Evolutionary conservation across 2,797 vertebrate species (phyloP), one percentile per base, ranked within the genome.

Genomic region (Tolypeutes matacus): DNA sequence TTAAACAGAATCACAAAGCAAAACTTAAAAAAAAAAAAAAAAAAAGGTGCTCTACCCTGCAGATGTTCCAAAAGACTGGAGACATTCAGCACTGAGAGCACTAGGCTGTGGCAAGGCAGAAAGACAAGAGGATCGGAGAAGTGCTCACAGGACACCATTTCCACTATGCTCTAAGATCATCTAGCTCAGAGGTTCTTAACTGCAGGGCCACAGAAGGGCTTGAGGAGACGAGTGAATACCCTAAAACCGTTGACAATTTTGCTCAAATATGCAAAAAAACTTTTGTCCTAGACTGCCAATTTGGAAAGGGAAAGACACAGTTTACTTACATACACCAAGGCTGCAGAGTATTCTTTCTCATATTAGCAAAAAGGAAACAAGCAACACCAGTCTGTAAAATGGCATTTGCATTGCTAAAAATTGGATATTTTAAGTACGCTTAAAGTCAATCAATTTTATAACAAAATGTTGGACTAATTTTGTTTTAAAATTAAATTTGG

Each of bases 321-420:
- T 23, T 69, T 76, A 27, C n/a, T 77, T 27, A 70, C 29, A 84
- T 2, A 46, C 34, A 53, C 23, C 11, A 46, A 83, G 70, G 46
- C 7, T 53, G 7, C 25, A 42, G 18, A 64, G 31, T 31, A 36
- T 49, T 65, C 58, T 39, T 65, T 90, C 62, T 64, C 34, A 20
- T 42, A 53, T 64, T 42, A 92, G 70, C 76, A 69, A 84, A 76
- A 88, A 77, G 21, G 42, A 92, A 42, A 83, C 69, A 91, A 82
- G 70, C 12, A 78, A 17, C 6, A 34, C 29, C n/a, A 56, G 53
- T 5, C 62, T 81, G 13, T 62, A 89, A 88, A 88, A 84, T 39
- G 34, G 42, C 34, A 76, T 46, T 42, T 70, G 62, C 77, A 34
- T 53, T 83, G 62, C 62, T 46, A 72, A 86, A 46, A 34, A 53